Evolutionary conservation across 2,113 vertebrate genomes (phyloP).

Genomic region (Polypterus senegalus): DNA sequence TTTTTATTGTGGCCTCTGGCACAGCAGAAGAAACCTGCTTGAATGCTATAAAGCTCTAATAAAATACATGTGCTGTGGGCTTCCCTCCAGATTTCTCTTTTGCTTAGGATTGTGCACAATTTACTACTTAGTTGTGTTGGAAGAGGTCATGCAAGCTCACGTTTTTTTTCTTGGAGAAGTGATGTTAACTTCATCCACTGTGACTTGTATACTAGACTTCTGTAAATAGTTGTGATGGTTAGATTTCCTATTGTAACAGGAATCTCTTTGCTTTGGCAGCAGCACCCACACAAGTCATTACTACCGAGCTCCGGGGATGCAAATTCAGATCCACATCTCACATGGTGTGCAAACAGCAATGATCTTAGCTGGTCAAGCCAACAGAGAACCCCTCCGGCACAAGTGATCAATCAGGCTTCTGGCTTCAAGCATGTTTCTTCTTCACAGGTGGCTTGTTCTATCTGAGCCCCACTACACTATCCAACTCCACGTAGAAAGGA

Average conservation of each 20-base stretch:
- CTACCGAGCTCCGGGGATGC: too few relatives aligned
- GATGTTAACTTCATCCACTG: conserved; percentile 5
- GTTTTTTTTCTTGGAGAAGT: background rate
- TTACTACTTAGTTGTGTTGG: background rate
- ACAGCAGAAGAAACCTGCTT: conserved; percentile 48
- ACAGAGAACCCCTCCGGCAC: too few relatives aligned
- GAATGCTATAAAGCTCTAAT: conserved; percentile 62
- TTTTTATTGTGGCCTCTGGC: conserved; percentile 58
- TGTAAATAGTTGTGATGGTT: background rate
- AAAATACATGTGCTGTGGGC: conserved; percentile 58
- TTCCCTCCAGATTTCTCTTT: conserved; percentile 7
- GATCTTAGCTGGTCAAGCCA: too few relatives aligned
- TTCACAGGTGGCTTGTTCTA: too few relatives aligned
- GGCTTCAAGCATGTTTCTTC: too few relatives aligned
- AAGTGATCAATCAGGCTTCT: too few relatives aligned
- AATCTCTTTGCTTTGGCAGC: too few relatives aligned
- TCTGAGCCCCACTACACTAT: too few relatives aligned
- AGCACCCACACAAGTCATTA: too few relatives aligned
- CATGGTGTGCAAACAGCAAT: too few relatives aligned
- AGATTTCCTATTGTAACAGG: background rate
- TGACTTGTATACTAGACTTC: background rate
- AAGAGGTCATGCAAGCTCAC: background rate
- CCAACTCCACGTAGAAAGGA: too few relatives aligned
- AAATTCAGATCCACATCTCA: too few relatives aligned
- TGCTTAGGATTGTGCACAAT: background rate